A percentile compares a stretch with the other conserved stretches of the same genome.
These are phyloP conservation scores for Dysidea cf. avara DNA, from an alignment of 37 sponge, comb jelly and placozoan species.

Conservation along the genomic window DNA sequence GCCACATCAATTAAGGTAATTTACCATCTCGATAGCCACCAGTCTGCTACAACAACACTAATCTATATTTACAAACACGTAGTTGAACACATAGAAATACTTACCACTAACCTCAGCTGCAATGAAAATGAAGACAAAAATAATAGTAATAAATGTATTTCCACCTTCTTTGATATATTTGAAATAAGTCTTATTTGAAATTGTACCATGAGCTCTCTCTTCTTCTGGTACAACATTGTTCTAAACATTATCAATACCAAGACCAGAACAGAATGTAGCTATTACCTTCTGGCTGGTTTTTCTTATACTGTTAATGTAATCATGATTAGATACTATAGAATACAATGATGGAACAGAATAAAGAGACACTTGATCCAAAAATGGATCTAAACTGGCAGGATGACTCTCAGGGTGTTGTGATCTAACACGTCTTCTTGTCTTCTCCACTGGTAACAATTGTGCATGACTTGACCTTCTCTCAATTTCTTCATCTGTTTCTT, in stretches of 20 bases:
- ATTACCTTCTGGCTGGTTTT: no score
- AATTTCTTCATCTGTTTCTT: background rate
- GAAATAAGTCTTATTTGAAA: slow-evolving; percentile 23
- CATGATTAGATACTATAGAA: no score
- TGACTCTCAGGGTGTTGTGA: no score
- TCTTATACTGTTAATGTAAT: no score
- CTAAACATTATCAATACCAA: no score
- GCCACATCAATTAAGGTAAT: background rate
- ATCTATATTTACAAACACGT: slow-evolving; percentile 8
- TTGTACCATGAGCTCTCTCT: slow-evolving; percentile 50
- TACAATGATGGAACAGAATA: no score
- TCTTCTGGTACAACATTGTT: slow-evolving; percentile 32
- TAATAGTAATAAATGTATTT: background rate
- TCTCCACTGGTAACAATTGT: no score
- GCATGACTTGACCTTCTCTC: no score
- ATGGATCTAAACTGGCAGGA: no score
- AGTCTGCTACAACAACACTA: slow-evolving; percentile 21
- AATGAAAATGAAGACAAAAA: slow-evolving; percentile 10
- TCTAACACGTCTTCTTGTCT: no score
- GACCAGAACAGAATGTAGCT: no score
- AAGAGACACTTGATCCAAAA: no score
- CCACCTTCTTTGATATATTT: slow-evolving; percentile 32
- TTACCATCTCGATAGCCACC: slow-evolving; percentile 61
- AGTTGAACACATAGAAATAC: background rate
- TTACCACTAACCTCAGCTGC: slow-evolving; percentile 24